phyloP scores from a whole-genome alignment of 2,888 invertebrate species.

The Biston stratarius region DNA sequence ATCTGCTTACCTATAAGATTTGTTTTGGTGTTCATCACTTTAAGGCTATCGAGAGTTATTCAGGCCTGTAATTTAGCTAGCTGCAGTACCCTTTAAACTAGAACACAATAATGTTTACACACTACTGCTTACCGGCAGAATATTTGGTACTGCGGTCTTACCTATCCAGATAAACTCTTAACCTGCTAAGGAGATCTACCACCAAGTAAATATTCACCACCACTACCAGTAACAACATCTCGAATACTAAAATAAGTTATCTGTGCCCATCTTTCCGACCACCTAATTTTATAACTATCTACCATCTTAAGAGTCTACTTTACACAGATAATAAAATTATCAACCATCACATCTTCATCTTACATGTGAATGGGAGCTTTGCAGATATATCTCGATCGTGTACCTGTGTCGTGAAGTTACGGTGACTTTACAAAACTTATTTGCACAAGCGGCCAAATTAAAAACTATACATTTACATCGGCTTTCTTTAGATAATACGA shows the following conservation, averaged over 20 bases:
- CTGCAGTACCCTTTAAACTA: too few species aligned
- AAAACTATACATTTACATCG: background rate
- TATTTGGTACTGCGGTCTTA: too few species aligned
- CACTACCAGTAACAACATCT: too few species aligned
- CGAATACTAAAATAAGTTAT: background rate
- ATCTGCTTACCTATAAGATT: too few species aligned
- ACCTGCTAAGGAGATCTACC: too few species aligned
- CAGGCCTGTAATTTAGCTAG: too few species aligned
- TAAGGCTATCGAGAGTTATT: too few species aligned
- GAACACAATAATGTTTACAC: too few species aligned
- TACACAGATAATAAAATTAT: slow-evolving; percentile 16
- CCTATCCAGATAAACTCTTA: too few species aligned
- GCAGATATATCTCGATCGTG: slow-evolving; percentile 24
- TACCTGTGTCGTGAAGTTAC: slow-evolving; percentile 25
- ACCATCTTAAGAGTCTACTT: background rate
- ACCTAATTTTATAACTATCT: background rate
- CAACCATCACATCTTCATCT: slow-evolving; percentile 33
- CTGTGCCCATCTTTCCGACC: background rate
- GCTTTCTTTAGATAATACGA: background rate
- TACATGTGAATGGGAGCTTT: slow-evolving; percentile 46
- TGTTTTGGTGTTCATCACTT: too few species aligned
- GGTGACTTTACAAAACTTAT: background rate
- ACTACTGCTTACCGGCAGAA: too few species aligned
- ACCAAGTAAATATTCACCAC: too few species aligned
- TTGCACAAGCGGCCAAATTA: background rate